Conservation (phyloP, 2,888 invertebrate species). For the Ochropleura plecta region DNA sequence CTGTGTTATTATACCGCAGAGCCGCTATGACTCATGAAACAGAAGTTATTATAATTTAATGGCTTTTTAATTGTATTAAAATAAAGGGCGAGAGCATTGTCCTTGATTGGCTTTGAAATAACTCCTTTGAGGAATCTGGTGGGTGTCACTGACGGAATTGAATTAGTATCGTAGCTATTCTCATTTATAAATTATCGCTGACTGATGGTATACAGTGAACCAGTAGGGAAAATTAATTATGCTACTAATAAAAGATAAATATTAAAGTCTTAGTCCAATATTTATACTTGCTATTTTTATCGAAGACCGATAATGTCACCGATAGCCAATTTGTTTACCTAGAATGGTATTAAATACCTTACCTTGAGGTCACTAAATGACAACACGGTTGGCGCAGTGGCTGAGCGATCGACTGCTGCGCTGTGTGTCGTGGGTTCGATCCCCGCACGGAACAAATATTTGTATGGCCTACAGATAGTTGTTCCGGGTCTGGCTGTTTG, state of each 20-base stretch:
- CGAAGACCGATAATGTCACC: neutral
- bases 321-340: neutral
- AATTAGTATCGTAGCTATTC: slow-evolving; percentile 23
- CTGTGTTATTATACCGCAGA: neutral
- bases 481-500: no score
- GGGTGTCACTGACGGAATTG: slow-evolving; percentile 24
- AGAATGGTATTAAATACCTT: no score
- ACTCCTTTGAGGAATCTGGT: slow-evolving; percentile 24
- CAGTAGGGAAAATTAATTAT: neutral
- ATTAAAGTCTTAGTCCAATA: neutral
- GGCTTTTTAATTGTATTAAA: slow-evolving; percentile 37
- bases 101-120: slow-evolving; percentile 32
- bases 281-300: neutral
- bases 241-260: neutral
- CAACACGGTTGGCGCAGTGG: no score
- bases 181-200: slow-evolving; percentile 1
- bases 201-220: neutral
- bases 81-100: slow-evolving; percentile 31
- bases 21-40: slow-evolving; percentile 11
- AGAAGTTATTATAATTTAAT: slow-evolving; percentile 32
- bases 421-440: no score
- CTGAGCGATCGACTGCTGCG: no score
- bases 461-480: no score
- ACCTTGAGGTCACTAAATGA: neutral
- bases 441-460: no score